Percentiles rank a stretch among this genome's conserved stretches.
Evolutionary conservation across 2,113 vertebrate species (phyloP).

Genomic region (Hypocryptadius cinnamomeus): DNA sequence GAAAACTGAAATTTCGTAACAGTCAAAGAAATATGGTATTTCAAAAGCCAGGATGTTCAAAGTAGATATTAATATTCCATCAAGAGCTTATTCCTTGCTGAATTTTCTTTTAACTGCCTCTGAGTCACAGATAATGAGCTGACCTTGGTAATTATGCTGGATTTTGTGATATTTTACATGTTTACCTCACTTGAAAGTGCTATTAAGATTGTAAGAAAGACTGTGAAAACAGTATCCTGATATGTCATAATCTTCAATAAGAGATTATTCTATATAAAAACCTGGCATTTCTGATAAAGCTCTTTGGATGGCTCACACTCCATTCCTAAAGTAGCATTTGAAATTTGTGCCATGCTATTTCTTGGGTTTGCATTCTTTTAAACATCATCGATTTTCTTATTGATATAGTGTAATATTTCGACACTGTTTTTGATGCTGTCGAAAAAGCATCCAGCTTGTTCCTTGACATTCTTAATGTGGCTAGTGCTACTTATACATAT

Average conservation of each 20-base stretch:
- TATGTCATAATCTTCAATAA: not conserved
- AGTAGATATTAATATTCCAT: conserved; percentile 34
- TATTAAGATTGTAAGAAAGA: not conserved
- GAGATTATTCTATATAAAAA: not conserved
- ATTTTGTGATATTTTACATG: conserved; percentile 31
- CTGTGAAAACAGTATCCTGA: not conserved
- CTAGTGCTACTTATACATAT: not conserved
- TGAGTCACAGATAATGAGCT: conserved; percentile 48
- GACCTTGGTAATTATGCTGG: conserved; percentile 28
- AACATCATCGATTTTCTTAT: not conserved
- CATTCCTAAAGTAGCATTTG: not conserved
- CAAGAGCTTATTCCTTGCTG: not conserved
- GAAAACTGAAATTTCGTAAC: not conserved
- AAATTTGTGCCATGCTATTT: not conserved
- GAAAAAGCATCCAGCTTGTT: not conserved
- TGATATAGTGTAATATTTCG: not conserved
- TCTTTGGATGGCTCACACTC: not conserved
- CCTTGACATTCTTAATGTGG: not conserved
- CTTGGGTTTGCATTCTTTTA: not conserved
- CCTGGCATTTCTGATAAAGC: not conserved
- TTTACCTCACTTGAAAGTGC: conserved; percentile 16
- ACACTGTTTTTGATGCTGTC: not conserved
- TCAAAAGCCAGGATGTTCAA: conserved; percentile 8
- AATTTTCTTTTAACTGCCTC: conserved; percentile 26
- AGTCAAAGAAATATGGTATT: not conserved